Evolutionary conservation across 2,113 vertebrate genomes (phyloP).

Genomic region (Heteronetta atricapilla): DNA sequence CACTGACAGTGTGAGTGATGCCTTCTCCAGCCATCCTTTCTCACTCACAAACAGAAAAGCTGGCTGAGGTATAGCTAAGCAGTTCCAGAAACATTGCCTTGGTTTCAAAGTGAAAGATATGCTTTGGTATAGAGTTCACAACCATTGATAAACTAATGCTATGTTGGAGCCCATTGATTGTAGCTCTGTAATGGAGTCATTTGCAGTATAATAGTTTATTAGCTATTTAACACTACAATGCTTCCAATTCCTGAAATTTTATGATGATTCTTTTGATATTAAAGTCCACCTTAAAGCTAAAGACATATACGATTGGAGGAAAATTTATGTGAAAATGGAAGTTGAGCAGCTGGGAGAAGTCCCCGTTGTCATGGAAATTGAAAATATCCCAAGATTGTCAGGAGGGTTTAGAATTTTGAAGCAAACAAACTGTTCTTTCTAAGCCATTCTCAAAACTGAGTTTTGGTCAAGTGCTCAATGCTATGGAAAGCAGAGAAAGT

Average conservation of each 20-base stretch:
- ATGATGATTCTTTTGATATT: not conserved
- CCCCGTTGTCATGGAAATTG: not conserved
- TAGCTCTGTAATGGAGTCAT: not conserved
- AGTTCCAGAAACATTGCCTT: not conserved
- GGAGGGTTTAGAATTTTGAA: not conserved
- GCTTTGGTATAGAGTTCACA: not conserved
- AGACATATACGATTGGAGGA: not conserved
- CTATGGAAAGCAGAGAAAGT: not conserved
- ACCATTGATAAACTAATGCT: not conserved
- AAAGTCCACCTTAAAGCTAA: not conserved
- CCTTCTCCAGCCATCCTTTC: not conserved
- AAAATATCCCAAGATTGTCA: not conserved
- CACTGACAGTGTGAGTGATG: fast-evolving
- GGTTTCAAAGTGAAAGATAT: not conserved
- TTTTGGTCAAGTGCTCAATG: not conserved
- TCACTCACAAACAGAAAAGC: not conserved
- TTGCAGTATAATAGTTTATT: not conserved
- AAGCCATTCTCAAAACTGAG: not conserved
- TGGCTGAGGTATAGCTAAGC: not conserved
- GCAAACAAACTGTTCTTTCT: not conserved
- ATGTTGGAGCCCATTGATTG: not conserved
- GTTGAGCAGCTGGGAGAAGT: not conserved
- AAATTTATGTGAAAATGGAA: not conserved
- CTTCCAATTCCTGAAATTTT: not conserved
- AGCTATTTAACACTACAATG: not conserved